Evolutionary conservation across 64 coral and sea anemone genomes (phyloP).

Genomic region (Platygyra sinensis): DNA sequence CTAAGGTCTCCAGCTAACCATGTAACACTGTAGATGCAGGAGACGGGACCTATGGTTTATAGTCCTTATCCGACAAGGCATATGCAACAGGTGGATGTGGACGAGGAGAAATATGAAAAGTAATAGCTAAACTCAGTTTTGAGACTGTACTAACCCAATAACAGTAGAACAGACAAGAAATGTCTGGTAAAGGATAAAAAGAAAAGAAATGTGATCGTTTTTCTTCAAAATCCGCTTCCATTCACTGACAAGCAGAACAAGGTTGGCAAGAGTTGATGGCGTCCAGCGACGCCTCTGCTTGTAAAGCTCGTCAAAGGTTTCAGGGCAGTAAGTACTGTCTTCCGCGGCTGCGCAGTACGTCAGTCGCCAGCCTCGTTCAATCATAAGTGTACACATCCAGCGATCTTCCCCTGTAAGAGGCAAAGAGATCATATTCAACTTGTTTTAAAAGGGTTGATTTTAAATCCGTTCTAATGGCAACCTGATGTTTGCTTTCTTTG

Average conservation of each 20-base stretch:
- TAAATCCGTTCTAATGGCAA: too few species aligned
- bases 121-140: too few species aligned
- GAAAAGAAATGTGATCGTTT: conserved; percentile 72
- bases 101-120: too few species aligned
- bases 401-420: conserved; percentile 88
- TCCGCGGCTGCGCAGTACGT: conserved; percentile 93
- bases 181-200: conserved; percentile 77
- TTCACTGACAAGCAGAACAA: conserved; percentile 74
- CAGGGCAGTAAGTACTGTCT: conserved; percentile 89
- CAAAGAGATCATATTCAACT: too few species aligned
- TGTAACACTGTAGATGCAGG: too few species aligned
- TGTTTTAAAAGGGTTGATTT: background rate
- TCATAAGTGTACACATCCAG: conserved; percentile 93
- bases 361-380: conserved; percentile 85
- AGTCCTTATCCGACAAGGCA: too few species aligned
- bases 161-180: conserved; percentile 74
- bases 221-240: conserved; percentile 52
- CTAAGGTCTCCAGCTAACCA: too few species aligned
- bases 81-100: too few species aligned
- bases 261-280: conserved; percentile 87
- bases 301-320: conserved; percentile 94
- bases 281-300: conserved; percentile 98
- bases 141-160: conserved; percentile 63
- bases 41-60: too few species aligned
- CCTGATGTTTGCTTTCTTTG: too few species aligned